Percentiles rank a stretch among this genome's conserved stretches.
These are phyloP conservation scores for Alfaro cultratus DNA, from an alignment of 2,797 vertebrate species.

Conservation along the genomic window DNA sequence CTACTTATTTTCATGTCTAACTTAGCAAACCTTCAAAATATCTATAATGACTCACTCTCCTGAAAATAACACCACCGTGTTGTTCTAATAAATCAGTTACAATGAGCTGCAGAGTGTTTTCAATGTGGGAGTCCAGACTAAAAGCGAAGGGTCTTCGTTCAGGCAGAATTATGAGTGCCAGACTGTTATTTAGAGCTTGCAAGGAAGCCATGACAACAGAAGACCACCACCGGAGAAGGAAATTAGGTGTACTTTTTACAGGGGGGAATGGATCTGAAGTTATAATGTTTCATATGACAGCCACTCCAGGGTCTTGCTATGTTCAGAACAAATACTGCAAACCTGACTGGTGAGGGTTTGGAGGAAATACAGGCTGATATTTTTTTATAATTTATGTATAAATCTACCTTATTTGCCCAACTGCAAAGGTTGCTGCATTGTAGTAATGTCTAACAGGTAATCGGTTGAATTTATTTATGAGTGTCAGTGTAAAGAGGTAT, in stretches of 20 bases:
- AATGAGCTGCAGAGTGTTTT: conserved; percentile 38
- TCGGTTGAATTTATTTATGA: not conserved
- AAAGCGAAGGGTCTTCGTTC: conserved; percentile 49
- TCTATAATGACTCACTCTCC: conserved; percentile 35
- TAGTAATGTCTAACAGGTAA: not conserved
- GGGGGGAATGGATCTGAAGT: conserved; percentile 3
- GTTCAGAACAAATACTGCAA: conserved; percentile 3
- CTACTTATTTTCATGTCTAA: conserved; percentile 13
- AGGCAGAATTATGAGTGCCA: conserved; percentile 68
- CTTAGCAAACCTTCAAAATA: conserved; percentile 35
- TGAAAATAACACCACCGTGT: conserved; percentile 17
- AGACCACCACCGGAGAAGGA: conserved; percentile 56
- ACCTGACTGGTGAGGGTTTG: not conserved
- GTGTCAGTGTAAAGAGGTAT: not conserved
- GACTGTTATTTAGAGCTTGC: conserved; percentile 75
- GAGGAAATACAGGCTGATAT: not conserved
- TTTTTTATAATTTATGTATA: not conserved
- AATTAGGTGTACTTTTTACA: conserved; percentile 46
- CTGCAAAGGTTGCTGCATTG: conserved; percentile 9
- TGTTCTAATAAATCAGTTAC: conserved; percentile 42
- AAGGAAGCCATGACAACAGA: conserved; percentile 76
- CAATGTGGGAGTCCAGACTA: conserved; percentile 51
- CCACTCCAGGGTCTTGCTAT: not conserved
- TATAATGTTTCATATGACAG: conserved; percentile 15
- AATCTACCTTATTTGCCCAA: not conserved